Conservation (phyloP, 2,888 invertebrate genomes). For the Xestia ashworthii region DNA sequence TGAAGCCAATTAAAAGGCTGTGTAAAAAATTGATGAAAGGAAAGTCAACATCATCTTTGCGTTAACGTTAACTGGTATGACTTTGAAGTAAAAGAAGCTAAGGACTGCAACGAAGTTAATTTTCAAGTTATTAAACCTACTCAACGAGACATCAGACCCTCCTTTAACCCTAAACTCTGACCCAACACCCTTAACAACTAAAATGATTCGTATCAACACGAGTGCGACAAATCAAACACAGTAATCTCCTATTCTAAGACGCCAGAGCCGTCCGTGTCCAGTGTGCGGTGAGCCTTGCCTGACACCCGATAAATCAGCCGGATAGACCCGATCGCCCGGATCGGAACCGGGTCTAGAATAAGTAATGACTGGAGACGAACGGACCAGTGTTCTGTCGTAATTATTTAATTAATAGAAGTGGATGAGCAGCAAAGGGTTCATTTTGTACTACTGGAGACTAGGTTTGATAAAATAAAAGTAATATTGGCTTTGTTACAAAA, state of each 20-base stretch:
- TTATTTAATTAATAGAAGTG: conserved; percentile 64
- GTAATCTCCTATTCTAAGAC: conserved; percentile 73
- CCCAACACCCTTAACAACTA: conserved; percentile 19
- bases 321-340: conserved; percentile 68
- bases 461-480: neutral
- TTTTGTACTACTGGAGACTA: neutral
- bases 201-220: conserved; percentile 52
- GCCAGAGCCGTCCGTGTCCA: conserved; percentile 67
- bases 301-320: conserved; percentile 82
- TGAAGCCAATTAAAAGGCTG: too few relatives aligned
- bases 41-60: neutral
- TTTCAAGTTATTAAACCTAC: neutral
- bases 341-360: conserved; percentile 67
- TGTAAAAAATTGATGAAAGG: neutral
- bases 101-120: neutral
- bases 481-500: neutral
- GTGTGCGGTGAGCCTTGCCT: conserved; percentile 59
- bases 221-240: conserved; percentile 59
- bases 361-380: conserved; percentile 61
- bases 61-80: neutral
- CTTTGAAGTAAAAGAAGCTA: neutral
- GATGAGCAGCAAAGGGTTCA: conserved; percentile 5
- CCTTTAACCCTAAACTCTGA: conserved; percentile 14
- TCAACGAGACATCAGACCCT: neutral
- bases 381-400: conserved; percentile 58